Base-by-base conservation (phyloP, 2,888 invertebrate genomes). In the Empis livida region DNA sequence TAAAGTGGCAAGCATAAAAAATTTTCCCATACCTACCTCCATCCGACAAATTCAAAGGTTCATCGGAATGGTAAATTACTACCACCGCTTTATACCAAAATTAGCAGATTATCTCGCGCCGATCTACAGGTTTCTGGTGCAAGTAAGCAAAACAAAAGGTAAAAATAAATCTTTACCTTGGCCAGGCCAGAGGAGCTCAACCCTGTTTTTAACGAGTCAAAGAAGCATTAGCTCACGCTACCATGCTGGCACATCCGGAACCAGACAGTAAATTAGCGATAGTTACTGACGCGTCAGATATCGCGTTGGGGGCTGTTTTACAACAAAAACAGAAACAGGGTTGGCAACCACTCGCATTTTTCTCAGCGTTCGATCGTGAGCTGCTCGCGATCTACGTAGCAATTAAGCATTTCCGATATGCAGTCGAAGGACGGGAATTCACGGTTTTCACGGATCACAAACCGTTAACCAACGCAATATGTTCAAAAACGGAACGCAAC, bases 401-500 rank as follows among this genome's bases (percentile, higher is more conserved):
- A 17, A 20, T 43, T 2, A 43, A 43, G 17, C 38, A 37, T 6
- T 44, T 44, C 17, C 20, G 27, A 5, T 16, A 44, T 39, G 35
- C 17, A 5, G 11, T 44, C 9, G 44, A 44, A 39, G 39, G n/a
- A n/a, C n/a, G n/a, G 44, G 38, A 38, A 6, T 20, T 43, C 17
- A 37, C 20, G 16, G 35, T 43, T n/a, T 43, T 11, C n/a, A 43
- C 43, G 5, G 20, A 43, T 17, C 43, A 43, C 16, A 43, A 43
- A 20, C 35, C 43, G 6, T 37, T 43, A 35, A 43, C 27, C 2
- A 38, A 11, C 17, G 44, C 44, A 2, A 39, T 39, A 10, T 27
- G 5, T 39, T 48, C 50, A 23, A 52, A 46, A 31, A 43, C 43
- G 3, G 51, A 48, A 6, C 43, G 35, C 27, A 45, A 45, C 23